Percentiles rank a stretch among this genome's conserved stretches.
Evolutionary conservation across 2,113 vertebrate genomes (phyloP).

Genomic region (Phocoena sinus): DNA sequence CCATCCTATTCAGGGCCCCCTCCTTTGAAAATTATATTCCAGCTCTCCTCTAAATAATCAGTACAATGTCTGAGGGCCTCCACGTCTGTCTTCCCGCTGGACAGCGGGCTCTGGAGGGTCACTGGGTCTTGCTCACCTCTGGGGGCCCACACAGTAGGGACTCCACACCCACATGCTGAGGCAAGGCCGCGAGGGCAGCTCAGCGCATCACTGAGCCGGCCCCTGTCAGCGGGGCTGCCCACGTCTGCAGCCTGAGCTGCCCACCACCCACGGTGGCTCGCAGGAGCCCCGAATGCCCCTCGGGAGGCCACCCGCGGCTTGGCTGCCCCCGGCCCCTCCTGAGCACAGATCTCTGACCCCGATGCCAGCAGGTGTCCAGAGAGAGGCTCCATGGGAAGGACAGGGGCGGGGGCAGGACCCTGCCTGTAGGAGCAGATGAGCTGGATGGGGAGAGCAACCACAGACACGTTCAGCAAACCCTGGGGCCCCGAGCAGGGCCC

Average conservation of each 20-base stretch:
- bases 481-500: background rate
- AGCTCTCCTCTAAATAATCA: background rate
- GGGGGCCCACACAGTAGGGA: background rate
- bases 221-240: accelerated
- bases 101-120: background rate
- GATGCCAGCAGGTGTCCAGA: background rate
- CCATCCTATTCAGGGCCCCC: background rate
- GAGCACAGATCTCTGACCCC: background rate
- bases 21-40: background rate
- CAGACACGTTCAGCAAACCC: background rate
- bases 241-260: background rate
- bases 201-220: accelerated
- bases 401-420: background rate
- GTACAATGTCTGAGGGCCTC: background rate
- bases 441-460: background rate
- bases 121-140: background rate
- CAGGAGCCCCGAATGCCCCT: accelerated
- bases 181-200: background rate
- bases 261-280: accelerated
- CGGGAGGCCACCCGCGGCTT: accelerated
- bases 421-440: background rate
- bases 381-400: background rate
- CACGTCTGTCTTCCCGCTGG: background rate
- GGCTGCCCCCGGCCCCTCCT: background rate
- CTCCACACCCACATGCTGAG: accelerated